Base-by-base conservation (phyloP, 1,140 invertebrate species). In the Ips typographus region DNA sequence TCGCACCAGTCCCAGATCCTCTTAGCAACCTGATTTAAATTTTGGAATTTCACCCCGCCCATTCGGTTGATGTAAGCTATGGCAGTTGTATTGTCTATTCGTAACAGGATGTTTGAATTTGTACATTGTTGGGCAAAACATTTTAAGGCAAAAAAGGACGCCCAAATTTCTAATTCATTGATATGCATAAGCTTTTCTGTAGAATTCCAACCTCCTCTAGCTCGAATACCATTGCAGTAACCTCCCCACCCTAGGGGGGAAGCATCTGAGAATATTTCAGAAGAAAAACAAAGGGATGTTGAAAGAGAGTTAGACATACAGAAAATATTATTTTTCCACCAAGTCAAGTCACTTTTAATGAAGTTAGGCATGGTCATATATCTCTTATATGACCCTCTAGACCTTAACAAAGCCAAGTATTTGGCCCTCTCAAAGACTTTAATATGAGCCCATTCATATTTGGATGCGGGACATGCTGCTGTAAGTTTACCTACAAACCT, bases 1-100 rank as follows among this genome's bases (percentile, higher is more conserved):
- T 75, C 72, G 62, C 73, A 75, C 70, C 74, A 76, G 37, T 70
- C 49, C 57, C 74, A 74, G 36, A 76, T 68, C 40, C 71, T 47
- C 22, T 36, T 6, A 8, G 51, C 22, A 1, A 53, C 6, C 4
- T 59, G 4, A 5, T 43, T 41, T 63, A 60, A 59, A n/a, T 63
- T 38, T 43, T 73, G 5, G 42, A 37, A 55, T 6, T 57, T 8
- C 4, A 22, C 22, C 38, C 22, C 22, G 5, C 22, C 53, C 53
- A 56, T 56, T 22, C 38, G 22, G 22, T 56, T 56, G 4, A 56
- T 56, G 22, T 6, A 56, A 36, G 22, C n/a, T 6, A 56, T 5
- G 4, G 4, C n/a, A 47, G n/a, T 47, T 1, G n/a, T 47, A 22
- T 22, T 22, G 22, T 22, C 22, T 22, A 22, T 22, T 22, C 22